Conservation (phyloP, 2,113 vertebrate species). For the Cyrtonyx montezumae region DNA sequence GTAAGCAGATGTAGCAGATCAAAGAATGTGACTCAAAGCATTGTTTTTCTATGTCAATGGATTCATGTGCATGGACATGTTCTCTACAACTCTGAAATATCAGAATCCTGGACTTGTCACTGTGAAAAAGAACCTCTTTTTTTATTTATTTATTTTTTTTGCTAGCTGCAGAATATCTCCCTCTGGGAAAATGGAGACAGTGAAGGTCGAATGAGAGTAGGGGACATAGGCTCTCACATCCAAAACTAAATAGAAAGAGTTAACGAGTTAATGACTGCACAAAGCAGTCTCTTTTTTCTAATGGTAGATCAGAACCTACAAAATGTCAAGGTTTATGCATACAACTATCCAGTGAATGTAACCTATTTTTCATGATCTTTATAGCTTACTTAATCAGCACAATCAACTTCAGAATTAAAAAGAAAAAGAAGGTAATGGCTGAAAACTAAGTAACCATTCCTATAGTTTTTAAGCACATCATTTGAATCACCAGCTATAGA, state of each 20-base stretch:
- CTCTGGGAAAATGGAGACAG: not conserved
- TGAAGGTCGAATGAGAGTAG: not conserved
- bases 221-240: not conserved
- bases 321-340: not conserved
- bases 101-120: not conserved
- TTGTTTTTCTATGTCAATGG: not conserved
- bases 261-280: not conserved
- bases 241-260: not conserved
- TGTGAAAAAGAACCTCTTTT: not conserved
- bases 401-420: not conserved
- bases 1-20: not conserved
- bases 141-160: too few species aligned
- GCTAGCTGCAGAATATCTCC: not conserved
- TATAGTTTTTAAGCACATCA: not conserved
- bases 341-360: not conserved
- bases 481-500: slow-evolving; percentile 19
- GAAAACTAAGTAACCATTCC: not conserved
- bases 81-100: not conserved
- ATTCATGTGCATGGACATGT: not conserved
- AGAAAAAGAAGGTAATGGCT: not conserved
- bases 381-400: not conserved
- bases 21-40: not conserved
- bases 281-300: not conserved
- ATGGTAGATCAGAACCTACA: accelerated
- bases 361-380: not conserved